phyloP scores from a whole-genome alignment of 2,113 vertebrate genomes.

The Ginglymostoma cirratum region DNA sequence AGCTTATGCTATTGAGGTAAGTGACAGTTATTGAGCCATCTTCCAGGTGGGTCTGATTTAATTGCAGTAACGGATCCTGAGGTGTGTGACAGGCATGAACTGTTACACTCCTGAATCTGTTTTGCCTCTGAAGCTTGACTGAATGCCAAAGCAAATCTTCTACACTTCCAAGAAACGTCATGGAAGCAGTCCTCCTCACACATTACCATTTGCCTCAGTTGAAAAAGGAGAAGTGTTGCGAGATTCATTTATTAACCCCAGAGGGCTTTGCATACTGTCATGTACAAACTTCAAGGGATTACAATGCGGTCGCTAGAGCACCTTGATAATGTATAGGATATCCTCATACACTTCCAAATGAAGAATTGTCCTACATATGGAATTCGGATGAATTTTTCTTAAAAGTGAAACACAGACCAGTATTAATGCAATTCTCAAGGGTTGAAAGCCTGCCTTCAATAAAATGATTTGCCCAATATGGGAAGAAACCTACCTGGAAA shows the following conservation, averaged over 20 bases:
- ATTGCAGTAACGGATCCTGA: neutral
- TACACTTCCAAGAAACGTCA: neutral
- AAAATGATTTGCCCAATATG: neutral
- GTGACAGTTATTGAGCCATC: neutral
- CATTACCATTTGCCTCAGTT: neutral
- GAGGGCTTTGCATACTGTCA: neutral
- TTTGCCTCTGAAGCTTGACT: neutral
- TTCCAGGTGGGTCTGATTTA: constrained; percentile 28
- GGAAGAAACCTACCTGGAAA: neutral
- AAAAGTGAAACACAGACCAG: neutral
- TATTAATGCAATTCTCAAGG: neutral
- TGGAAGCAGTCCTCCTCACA: neutral
- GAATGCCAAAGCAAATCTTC: neutral
- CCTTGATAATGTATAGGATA: neutral
- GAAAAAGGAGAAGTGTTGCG: neutral
- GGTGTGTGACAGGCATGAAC: neutral
- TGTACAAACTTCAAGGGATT: neutral
- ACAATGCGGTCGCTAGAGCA: neutral
- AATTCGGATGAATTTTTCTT: neutral
- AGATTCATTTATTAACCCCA: neutral
- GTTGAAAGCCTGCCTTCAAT: neutral
- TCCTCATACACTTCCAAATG: neutral
- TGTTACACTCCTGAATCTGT: neutral
- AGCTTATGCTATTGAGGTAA: neutral
- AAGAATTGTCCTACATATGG: neutral